Base-by-base conservation (phyloP, 2,888 invertebrate species). In the Tethea ocularis region DNA sequence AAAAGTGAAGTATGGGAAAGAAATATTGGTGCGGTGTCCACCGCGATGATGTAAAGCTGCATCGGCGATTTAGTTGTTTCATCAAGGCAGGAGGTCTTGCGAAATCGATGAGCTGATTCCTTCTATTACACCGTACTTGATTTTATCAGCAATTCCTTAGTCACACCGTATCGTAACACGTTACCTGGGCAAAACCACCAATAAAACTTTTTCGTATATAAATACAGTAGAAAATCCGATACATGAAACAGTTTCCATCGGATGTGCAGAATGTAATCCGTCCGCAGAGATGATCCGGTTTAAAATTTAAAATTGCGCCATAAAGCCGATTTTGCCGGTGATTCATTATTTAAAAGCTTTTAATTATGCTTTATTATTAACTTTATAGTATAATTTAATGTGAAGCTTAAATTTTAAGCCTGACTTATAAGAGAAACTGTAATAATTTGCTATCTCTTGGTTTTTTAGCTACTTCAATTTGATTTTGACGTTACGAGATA, bases 281-380 rank as follows among this genome's bases (percentile, higher is more conserved):
- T 29, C 68, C 62, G 58, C 41, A 57, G 62, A 72, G 73, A 72
- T 80, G 62, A 83, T 77, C 81, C 70, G 59, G 69, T 74, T 77
- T 77, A 68, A 78, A 76, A 77, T 78, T 78, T 77, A 71, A 80
- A 82, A 79, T 75, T 72, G 73, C 65, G 68, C 61, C 68, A 15
- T 61, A 68, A 73, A 80, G 70, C 77, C 70, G 70, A 64, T 70
- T 75, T 62, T 65, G 57, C 24, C 57, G 10, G 52, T 60, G 62
- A 52, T 54, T 62, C 58, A 57, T 54, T 55, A 22, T 36, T n/a
- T 54, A 54, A 54, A 33, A 13, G 54, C 54, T 54, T 24, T 24
- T 54, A 54, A 54, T 54, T 54, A 54, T 54, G 54, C 33, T 54
- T 54, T 33, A 54, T 54, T 54, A 54, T 33, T 54, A 17, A 33